phyloP scores from a whole-genome alignment of 2,113 vertebrate genomes.

The Porphyrio hochstetteri region DNA sequence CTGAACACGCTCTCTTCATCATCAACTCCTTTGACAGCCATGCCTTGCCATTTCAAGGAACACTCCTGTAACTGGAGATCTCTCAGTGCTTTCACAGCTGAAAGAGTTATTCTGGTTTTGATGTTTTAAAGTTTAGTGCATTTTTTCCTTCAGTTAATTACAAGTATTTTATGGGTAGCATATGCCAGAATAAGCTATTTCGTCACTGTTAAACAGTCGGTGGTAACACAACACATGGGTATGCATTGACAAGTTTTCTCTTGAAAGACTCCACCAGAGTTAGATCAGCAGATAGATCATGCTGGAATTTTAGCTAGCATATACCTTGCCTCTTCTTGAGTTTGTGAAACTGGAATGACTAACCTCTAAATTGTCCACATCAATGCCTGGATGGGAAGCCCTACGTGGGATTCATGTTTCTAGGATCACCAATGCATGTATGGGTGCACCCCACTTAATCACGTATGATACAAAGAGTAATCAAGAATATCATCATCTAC shows the following conservation, averaged over 20 bases:
- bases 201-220: not conserved
- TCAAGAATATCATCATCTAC: not conserved
- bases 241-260: conserved; percentile 51
- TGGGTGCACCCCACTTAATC: not conserved
- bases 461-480: not conserved
- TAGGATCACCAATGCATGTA: not conserved
- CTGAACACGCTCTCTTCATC: not conserved
- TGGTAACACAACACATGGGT: conserved; percentile 4
- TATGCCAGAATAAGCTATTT: conserved; percentile 34
- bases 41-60: not conserved
- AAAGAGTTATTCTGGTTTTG: not conserved
- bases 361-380: not conserved
- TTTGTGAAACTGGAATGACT: not conserved
- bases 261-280: conserved; percentile 17
- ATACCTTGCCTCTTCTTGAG: not conserved
- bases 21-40: not conserved
- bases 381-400: not conserved
- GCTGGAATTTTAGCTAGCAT: not conserved
- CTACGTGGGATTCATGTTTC: not conserved
- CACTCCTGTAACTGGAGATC: not conserved
- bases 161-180: not conserved
- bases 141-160: conserved; percentile 33
- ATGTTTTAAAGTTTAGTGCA: not conserved
- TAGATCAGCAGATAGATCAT: conserved; percentile 28
- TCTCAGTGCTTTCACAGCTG: not conserved